These are phyloP conservation scores for Rhingia rostrata DNA, from an alignment of 2,888 invertebrate species.

Conservation along the genomic window DNA sequence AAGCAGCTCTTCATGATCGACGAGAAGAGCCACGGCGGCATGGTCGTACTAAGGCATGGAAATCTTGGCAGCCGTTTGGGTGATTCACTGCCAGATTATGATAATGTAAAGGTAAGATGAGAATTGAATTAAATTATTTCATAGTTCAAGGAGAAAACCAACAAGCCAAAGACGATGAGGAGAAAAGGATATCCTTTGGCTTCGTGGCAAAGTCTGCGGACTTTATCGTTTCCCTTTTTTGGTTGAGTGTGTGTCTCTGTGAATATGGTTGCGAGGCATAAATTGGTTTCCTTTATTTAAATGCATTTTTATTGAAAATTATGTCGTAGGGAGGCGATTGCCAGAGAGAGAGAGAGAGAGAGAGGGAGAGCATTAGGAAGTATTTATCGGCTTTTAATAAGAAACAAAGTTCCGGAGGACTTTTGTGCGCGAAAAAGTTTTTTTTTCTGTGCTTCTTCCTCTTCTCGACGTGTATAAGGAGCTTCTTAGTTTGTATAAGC, in stretches of 20 bases:
- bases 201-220: slow-evolving; percentile 39
- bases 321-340: slow-evolving; percentile 16
- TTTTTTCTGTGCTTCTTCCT: slow-evolving; percentile 6
- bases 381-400: slow-evolving; percentile 66
- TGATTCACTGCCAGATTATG: slow-evolving; percentile 86
- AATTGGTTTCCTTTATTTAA: slow-evolving; percentile 64
- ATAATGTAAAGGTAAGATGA: slow-evolving; percentile 86
- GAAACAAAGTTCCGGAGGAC: slow-evolving; percentile 31
- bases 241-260: neutral
- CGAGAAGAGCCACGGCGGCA: slow-evolving; percentile 85
- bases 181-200: slow-evolving; percentile 18
- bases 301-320: slow-evolving; percentile 73
- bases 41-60: slow-evolving; percentile 84
- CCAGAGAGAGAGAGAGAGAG: neutral
- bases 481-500: slow-evolving; percentile 45
- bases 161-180: neutral
- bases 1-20: slow-evolving; percentile 83
- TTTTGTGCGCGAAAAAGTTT: slow-evolving; percentile 23
- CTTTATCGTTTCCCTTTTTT: slow-evolving; percentile 35
- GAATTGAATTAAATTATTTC: slow-evolving; percentile 70
- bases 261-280: slow-evolving; percentile 34
- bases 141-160: slow-evolving; percentile 16
- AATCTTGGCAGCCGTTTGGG: slow-evolving; percentile 83
- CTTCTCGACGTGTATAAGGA: slow-evolving; percentile 20
- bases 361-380: slow-evolving; percentile 33